phyloP scores from a whole-genome alignment of 2,113 vertebrate species.

The Phaetusa simplex region DNA sequence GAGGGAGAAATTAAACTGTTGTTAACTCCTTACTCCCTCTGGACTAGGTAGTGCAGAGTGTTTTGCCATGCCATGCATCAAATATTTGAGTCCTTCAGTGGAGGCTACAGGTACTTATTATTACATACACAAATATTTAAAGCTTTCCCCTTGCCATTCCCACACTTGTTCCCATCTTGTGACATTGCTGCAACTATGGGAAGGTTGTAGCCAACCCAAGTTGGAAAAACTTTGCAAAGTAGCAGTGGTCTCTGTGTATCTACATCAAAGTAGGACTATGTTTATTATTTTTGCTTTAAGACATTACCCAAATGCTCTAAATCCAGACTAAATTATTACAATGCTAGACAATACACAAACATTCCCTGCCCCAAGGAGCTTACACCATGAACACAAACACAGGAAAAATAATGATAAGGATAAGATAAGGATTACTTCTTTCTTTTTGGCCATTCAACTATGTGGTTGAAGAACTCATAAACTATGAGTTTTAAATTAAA shows the following conservation, averaged over 20 bases:
- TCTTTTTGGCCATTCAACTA: background rate
- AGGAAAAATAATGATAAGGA: constrained; percentile 27
- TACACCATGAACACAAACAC: constrained; percentile 26
- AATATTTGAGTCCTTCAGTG: background rate
- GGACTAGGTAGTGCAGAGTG: background rate
- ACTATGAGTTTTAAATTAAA: constrained; percentile 45
- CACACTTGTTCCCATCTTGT: background rate
- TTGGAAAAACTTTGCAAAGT: background rate
- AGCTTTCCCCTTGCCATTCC: background rate
- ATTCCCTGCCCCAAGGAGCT: constrained; percentile 34
- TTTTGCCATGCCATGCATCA: background rate
- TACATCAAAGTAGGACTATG: constrained; percentile 13
- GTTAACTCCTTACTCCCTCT: background rate
- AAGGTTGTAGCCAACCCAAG: background rate
- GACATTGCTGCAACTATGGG: background rate
- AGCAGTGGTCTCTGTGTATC: background rate
- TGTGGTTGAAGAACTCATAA: constrained; percentile 11
- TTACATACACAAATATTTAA: background rate
- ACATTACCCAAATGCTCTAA: constrained; percentile 36
- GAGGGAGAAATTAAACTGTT: background rate
- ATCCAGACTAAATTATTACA: constrained; percentile 54
- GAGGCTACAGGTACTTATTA: background rate
- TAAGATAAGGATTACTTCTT: constrained; percentile 48
- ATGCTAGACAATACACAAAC: constrained; percentile 57
- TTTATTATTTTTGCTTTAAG: constrained; percentile 60